These are phyloP conservation scores for Sebastes vulpes DNA, from an alignment of 2,797 vertebrate species.

Conservation along the genomic window DNA sequence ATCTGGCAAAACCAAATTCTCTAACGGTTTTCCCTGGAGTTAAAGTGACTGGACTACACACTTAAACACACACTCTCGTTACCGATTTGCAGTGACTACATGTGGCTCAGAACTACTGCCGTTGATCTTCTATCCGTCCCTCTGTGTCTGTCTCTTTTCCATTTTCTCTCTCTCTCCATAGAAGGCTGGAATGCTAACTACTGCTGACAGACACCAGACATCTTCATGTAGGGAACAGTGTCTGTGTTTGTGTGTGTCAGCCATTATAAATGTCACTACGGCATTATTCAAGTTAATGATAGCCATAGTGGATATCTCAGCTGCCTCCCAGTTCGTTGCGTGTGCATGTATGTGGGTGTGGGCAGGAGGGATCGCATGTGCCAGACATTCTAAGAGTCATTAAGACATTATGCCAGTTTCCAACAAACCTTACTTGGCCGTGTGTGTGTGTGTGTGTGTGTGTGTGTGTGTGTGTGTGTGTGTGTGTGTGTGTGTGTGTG, in stretches of 20 bases:
- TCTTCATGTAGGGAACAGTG: conserved; percentile 13
- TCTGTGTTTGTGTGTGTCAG: neutral
- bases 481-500: neutral
- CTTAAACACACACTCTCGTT: neutral
- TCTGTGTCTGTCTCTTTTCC: neutral
- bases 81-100: neutral
- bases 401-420: conserved; percentile 17
- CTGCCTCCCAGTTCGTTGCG: neutral
- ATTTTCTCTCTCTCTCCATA: conserved; percentile 43
- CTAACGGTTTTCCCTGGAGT: too few species aligned
- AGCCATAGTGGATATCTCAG: neutral
- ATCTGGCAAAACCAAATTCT: neutral
- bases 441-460: neutral
- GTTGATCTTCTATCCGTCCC: neutral
- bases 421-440: conserved; percentile 36
- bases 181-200: conserved; percentile 45
- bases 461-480: neutral
- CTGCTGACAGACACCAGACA: conserved; percentile 47
- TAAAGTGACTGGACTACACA: neutral
- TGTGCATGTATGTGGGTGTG: conserved; percentile 5
- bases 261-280: conserved; percentile 35
- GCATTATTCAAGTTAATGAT: conserved; percentile 45
- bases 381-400: conserved; percentile 17
- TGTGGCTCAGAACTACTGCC: neutral
- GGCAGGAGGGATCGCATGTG: conserved; percentile 11